Base-by-base conservation (phyloP, 2,113 vertebrate species). In the Carassius auratus region DNA sequence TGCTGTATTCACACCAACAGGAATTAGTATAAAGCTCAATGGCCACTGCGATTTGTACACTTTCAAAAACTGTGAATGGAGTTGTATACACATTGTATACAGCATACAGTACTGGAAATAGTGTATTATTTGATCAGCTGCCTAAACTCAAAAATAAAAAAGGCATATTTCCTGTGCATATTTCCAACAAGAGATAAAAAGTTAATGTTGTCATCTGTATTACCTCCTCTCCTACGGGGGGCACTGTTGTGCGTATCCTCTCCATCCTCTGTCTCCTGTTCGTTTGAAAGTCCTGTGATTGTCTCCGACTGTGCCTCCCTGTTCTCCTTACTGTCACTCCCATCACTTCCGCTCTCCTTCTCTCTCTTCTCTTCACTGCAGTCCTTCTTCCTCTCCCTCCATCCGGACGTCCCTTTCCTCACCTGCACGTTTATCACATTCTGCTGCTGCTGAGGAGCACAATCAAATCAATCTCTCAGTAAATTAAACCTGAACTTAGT, bases 271-370 rank as follows among this genome's bases (percentile, higher is more conserved):
- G 90, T 92, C 87, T 95, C 95, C 71, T 91, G 90, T 2, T 94
- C 93, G 68, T 87, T 89, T 79, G 91, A 81, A 64, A 85, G 86
- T 23, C 90, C 90, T 1, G 86, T 88, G 73, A 89, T 90, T 48
- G 92, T 81, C 89, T 93, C 95, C 87, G 64, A 90, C 87, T 93
- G 96, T 55, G 94, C 90, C 90, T 97, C 96, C 0, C 85, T 92
- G 92, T 96, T 97, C 91, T 97, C 97, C 90, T 96, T 97, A 92
- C 95, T 97, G 88, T 97, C 97, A 21, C 92, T 94, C 76, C 91
- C 93, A 61, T 93, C 94, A 0, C 91, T 93, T 91, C 96, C 91
- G 92, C 95, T 93, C 92, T 97, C 97, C 30, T 93, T 89, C 90
- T 96, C 91, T 86, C 17, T 92, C 90, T 14, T 84, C 78, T 93